These are phyloP conservation scores for Asobara japonica DNA, from an alignment of 1,140 invertebrate species.

Conservation along the genomic window DNA sequence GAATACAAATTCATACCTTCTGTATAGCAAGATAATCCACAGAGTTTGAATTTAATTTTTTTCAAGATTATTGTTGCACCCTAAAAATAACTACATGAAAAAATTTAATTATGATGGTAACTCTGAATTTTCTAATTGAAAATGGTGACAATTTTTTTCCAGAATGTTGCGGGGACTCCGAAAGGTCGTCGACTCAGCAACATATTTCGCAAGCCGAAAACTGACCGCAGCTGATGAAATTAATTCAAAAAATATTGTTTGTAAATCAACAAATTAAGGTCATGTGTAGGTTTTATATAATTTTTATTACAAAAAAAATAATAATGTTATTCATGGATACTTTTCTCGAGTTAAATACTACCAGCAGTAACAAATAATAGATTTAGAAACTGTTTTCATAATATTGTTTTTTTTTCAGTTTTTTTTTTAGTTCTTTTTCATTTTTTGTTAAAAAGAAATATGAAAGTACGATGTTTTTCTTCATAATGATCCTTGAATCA, in stretches of 20 bases:
- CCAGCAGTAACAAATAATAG: constrained; percentile 39
- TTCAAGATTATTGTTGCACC: too few relatives aligned
- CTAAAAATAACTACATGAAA: neutral
- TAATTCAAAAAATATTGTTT: neutral
- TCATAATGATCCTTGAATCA: neutral
- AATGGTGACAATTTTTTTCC: too few relatives aligned
- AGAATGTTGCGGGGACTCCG: constrained; percentile 53
- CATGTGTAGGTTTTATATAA: constrained; percentile 25
- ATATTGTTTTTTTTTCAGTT: constrained; percentile 24
- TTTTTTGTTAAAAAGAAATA: constrained; percentile 29
- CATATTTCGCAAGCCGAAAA: constrained; percentile 51
- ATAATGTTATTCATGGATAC: neutral
- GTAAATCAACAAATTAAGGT: neutral
- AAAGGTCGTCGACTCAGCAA: constrained; percentile 47
- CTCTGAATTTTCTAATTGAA: too few relatives aligned
- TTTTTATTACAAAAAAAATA: constrained; percentile 30
- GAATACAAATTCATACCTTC: too few relatives aligned
- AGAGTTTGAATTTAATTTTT: neutral
- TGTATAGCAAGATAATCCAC: too few relatives aligned
- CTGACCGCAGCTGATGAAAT: constrained; percentile 1
- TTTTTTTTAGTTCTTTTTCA: constrained; percentile 2
- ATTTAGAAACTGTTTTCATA: constrained; percentile 31
- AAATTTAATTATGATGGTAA: neutral
- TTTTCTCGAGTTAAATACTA: constrained; percentile 48
- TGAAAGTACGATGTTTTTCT: constrained; percentile 12